Evolutionary conservation across 2,888 invertebrate genomes (phyloP), one percentile per base, ranked within the genome.

Genomic region (Nomada fabriciana): DNA sequence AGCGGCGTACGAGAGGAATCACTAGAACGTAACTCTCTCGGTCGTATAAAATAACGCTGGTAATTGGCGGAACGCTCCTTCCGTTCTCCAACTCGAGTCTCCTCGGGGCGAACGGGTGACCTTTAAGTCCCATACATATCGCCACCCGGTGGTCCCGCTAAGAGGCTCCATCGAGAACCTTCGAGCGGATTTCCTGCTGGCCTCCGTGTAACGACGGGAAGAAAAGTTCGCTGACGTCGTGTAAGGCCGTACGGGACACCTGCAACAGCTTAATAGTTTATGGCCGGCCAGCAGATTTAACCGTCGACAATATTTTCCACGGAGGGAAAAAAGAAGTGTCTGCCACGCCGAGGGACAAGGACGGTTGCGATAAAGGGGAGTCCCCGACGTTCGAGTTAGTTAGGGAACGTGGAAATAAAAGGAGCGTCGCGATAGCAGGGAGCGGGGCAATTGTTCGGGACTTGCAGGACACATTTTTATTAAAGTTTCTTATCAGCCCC

Each of bases 251-350:
- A 79, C 85, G 67, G 83, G 87, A 87, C 90, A 90, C 90, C 89
- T 90, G 90, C 87, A 90, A 84, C 83, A 85, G 81, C 84, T 90
- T 88, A 90, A 89, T 90, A 90, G 87, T 90, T 90, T 89, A 89
- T 85, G 86, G 86, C 85, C 79, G 20, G 50, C 29, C 71, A 67
- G 69, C 76, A 67, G 82, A 87, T 81, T 85, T 74, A 75, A 76
- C 80, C 69, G 69, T 81, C 75, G 80, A 78, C 77, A 80, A 83
- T 88, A 88, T 88, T 87, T 88, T 87, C 77, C 65, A 47, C 18
- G 55, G 60, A 4, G 60, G 60, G 36, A 10, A 52, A 15, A 55
- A 42, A 53, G 25, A 23, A 15, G 36, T n/a, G 57, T 50, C 18
- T 18, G 52, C 10, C 18, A 9, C 25, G 15, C 64, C 18, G 25